phyloP scores from a whole-genome alignment of 2,113 vertebrate species.

The Malurus alboscapulatus region DNA sequence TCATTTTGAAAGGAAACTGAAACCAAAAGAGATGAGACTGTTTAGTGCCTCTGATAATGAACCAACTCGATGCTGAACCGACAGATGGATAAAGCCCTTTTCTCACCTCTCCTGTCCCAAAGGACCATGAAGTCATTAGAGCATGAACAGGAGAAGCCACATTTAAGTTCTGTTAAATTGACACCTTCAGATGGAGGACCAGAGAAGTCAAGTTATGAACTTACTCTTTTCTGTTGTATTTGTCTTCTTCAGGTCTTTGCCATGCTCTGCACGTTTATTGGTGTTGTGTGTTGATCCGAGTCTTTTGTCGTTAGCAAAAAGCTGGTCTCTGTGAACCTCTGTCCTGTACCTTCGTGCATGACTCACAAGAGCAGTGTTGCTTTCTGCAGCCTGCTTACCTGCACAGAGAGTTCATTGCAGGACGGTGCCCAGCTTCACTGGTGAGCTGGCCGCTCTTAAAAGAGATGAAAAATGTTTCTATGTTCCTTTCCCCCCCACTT shows the following conservation, averaged over 20 bases:
- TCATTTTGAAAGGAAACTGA: not conserved
- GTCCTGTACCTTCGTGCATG: not conserved
- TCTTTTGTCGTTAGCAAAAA: slow-evolving; percentile 18
- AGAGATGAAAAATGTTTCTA: not conserved
- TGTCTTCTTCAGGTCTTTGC: slow-evolving; percentile 40
- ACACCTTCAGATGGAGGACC: not conserved
- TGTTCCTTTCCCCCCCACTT: not conserved
- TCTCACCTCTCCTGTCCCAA: not conserved
- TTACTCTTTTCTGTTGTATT: not conserved
- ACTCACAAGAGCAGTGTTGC: not conserved
- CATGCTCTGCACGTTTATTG: slow-evolving; percentile 73
- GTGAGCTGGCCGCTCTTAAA: not conserved
- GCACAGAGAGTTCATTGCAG: not conserved
- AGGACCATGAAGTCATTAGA: not conserved
- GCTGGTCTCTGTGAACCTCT: not conserved
- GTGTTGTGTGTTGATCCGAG: slow-evolving; percentile 30
- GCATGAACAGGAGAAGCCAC: slow-evolving; percentile 43
- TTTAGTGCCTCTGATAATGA: slow-evolving; percentile 57
- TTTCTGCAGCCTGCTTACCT: not conserved
- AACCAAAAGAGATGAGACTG: slow-evolving; percentile 50
- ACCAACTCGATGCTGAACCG: not conserved
- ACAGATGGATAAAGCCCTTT: not conserved
- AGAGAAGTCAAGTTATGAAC: slow-evolving; percentile 11
- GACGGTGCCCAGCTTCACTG: not conserved
- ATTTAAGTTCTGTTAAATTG: not conserved